Evolutionary conservation across 2,888 invertebrate species (phyloP), one percentile per base, ranked within the genome.

Genomic region (Chrysodeixis includens): DNA sequence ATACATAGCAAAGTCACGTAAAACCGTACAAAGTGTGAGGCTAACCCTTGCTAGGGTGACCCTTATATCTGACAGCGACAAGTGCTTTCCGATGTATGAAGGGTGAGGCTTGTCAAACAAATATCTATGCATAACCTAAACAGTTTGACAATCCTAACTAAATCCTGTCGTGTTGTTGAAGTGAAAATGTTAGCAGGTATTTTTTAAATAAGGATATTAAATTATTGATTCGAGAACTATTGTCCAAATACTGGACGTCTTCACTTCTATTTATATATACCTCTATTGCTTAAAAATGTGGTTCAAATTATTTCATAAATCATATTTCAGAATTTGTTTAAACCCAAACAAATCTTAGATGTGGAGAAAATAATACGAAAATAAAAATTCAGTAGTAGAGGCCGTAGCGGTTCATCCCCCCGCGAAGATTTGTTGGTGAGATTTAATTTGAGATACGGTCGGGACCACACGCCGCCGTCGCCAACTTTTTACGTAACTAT

Each of bases 361-460:
- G 46, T 62, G 60, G 32, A 16, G 64, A 67, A 46, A 20, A 66
- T 55, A 60, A 61, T 56, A 35, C 52, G 69, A 74, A 76, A 70
- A 62, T 66, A 71, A 74, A 71, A 67, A 66, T 61, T 76, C 78
- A 66, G 70, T 88, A 73, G 89, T 89, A 88, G 84, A 68, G 85
- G 86, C 61, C 69, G 74, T 71, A 75, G 81, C 84, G 88, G 88
- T 87, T 89, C 88, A 90, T 88, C 88, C 90, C 78, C 84, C 86
- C 88, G 88, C 90, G 89, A 92, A 93, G 93, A 94, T 93, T 93
- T 93, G 92, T 93, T 91, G 91, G 90, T 87, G 85, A 93, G 93
- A 93, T 94, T 93, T 94, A 93, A 94, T 94, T 93, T 93, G 91
- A 94, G 93, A 93, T 94, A 93, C 90, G 92, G 92, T 89, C 91